Evolutionary conservation across 2,797 vertebrate species (phyloP).

Genomic region (Lepilemur septentrionalis): DNA sequence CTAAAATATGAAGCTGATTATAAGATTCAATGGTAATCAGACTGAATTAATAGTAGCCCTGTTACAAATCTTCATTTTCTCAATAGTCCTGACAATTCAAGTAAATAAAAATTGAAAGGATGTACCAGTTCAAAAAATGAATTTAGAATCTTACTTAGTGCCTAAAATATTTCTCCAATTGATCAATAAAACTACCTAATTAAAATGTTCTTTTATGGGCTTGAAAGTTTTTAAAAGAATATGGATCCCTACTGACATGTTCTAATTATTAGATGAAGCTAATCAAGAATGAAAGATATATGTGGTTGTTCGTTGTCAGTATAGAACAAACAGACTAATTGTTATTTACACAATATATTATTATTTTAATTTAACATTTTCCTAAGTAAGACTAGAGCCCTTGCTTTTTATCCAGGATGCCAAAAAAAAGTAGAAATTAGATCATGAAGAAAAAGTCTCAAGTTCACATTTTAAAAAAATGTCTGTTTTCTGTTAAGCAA

Average conservation of each 20-base stretch:
- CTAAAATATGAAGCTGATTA: constrained; percentile 85
- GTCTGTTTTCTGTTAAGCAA: background rate
- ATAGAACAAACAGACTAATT: constrained; percentile 62
- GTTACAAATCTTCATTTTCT: constrained; percentile 82
- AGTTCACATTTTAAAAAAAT: background rate
- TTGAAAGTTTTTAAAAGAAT: constrained; percentile 45
- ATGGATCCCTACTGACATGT: background rate
- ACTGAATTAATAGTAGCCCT: constrained; percentile 84
- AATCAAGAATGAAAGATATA: constrained; percentile 30
- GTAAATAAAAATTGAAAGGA: constrained; percentile 73
- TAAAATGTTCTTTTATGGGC: constrained; percentile 65
- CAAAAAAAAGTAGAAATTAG: background rate
- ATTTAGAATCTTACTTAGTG: constrained; percentile 67
- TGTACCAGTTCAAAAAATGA: constrained; percentile 60
- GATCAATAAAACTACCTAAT: constrained; percentile 72
- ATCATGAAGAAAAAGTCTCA: background rate
- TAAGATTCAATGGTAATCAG: constrained; percentile 83
- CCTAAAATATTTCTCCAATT: constrained; percentile 60
- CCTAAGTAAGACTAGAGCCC: background rate
- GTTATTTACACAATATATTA: constrained; percentile 26
- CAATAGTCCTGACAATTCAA: constrained; percentile 71
- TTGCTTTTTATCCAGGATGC: background rate
- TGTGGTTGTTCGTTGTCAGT: background rate
- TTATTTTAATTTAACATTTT: constrained; percentile 67
- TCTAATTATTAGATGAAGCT: constrained; percentile 57